Base-by-base conservation (phyloP, 2,888 invertebrate species). In the Tipula lateralis region DNA sequence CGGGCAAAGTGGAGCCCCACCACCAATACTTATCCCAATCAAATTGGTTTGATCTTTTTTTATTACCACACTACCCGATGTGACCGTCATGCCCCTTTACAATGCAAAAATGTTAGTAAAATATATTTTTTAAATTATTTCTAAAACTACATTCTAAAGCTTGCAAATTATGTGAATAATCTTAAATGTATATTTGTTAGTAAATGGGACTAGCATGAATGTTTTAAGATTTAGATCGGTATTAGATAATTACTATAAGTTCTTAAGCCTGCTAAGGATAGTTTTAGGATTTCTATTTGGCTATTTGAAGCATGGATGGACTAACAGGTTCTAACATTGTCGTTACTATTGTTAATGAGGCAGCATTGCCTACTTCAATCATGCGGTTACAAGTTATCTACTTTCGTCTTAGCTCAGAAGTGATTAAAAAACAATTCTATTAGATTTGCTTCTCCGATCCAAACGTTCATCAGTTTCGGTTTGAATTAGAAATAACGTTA, bases 1-100 rank as follows among this genome's bases (percentile, higher is more conserved):
- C 0, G 99, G 99, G 87, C 99, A 99, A 84, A 96, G 90, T 3
- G 99, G 96, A 29, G 97, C 96, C 44, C 98, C 98, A 0, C 99
- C 99, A 0, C 99, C 99, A 86, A 99, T 99, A 89, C 98, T 98
- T 87, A 99, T 99, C 0, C 99, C 99, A 86, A 99, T 98, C 32
- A 99, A 91, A 88, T 96, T 96, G 89, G 96, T 96, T 86, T 94
- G 93, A 90, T 99, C 99, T 91, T 99, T 99, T 87, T 93, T 93
- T 83, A 99, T 93, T 3, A 94, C 93, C 1, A 99, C 95, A 88
- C 95, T 96, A 24, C 98, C 99, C 5, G 98, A 98, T 1, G 98
- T 98, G 29, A 99, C 95, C 30, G 96, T 98, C 98, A 99, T 98
- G 0, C 99, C 99, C 97, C 99, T 99, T 86, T 36, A 83, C 34